Evolutionary conservation across 2,113 vertebrate species (phyloP), one percentile per base, ranked within the genome.

Genomic region (Cheirogaleus medius): DNA sequence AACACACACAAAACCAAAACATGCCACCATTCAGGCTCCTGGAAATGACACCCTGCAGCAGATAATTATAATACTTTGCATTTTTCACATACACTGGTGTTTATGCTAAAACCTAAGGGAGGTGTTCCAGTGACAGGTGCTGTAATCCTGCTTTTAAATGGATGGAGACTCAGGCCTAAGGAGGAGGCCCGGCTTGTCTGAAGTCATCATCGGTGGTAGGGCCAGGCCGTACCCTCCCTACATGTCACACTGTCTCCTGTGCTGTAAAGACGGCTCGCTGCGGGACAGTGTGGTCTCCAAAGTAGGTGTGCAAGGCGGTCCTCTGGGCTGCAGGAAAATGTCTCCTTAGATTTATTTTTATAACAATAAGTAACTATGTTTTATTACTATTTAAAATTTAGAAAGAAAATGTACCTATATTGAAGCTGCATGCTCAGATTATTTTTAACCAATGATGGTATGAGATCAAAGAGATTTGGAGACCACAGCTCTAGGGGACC

Each of bases 391-490:
- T 69, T 29, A 64, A 52, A 83, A 81, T 39, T 80, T 97, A 74
- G 52, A 87, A 95, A 89, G 74, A 73, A 93, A 87, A 83, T 39
- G 29, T 76, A 49, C 17, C 49, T 44, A n/a, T 82, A 20, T 85
- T 47, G 77, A 85, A 95, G 37, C 47, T 85, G 44, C 66, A 90
- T n/a, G 92, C 77, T 91, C 63, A 76, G 49, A 76, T 97, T 94
- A 96, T 97, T 98, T 97, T 97, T 97, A 97, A 90, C 95, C 80
- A 87, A 32, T 91, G 69, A 86, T 42, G 42, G 54, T 97, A 32
- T 37, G 80, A 96, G 73, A 97, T 97, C 97, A 97, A 95, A 97
- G 86, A 64, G n/a, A 12, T 44, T 69, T 63, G 85, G 49, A 81
- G 83, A 92, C 82, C 87, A 71, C 47, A 88, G 73, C 95, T 85